Percentiles rank a stretch among this genome's conserved stretches.
Evolutionary conservation across 30 jellyfish, hydroid and myxozoan genomes (phyloP).

Genomic region (Chironex yamaguchii): DNA sequence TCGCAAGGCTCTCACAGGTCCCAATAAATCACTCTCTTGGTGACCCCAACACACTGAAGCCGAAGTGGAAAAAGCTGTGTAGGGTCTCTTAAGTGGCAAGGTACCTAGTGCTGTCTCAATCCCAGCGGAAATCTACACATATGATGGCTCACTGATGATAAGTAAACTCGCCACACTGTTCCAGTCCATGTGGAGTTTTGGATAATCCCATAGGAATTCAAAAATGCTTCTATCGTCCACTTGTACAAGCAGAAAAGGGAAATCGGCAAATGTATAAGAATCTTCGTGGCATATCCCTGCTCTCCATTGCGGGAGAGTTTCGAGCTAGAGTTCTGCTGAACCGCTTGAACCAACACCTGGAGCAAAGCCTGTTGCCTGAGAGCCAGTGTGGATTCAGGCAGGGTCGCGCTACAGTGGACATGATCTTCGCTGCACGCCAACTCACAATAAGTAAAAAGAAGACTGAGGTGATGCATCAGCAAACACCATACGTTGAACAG

Average conservation of each 20-base stretch:
- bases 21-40: not conserved
- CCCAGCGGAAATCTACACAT: no score
- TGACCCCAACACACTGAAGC: not conserved
- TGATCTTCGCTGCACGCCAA: not conserved
- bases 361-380: not conserved
- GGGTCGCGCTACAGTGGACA: not conserved
- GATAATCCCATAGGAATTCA: not conserved
- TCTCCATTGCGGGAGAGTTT: not conserved
- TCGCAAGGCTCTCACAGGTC: not conserved
- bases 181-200: no score
- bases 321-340: not conserved
- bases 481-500: not conserved
- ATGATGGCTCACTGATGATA: no score
- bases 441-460: not conserved
- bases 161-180: no score
- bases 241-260: not conserved
- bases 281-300: slow-evolving; percentile 1
- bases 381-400: not conserved
- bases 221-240: not conserved
- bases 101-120: no score
- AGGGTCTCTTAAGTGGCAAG: no score
- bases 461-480: no score
- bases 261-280: not conserved
- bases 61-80: not conserved
- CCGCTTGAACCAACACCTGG: not conserved